These are phyloP conservation scores for Campodea augens DNA, from an alignment of 1,140 invertebrate genomes.

Conservation along the genomic window DNA sequence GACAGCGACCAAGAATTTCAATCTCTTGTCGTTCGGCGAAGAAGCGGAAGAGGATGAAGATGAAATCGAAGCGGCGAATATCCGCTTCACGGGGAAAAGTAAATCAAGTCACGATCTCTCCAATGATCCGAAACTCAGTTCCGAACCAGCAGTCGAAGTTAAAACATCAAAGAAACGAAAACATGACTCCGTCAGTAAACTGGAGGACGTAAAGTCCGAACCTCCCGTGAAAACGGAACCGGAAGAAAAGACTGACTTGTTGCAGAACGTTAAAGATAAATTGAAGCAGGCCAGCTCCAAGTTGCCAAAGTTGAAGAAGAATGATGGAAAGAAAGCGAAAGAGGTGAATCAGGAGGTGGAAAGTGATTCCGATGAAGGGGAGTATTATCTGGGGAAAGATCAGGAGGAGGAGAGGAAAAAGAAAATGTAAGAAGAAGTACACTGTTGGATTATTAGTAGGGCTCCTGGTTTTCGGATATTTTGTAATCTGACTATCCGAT, in stretches of 20 bases:
- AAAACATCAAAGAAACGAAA: constrained; percentile 3
- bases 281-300: constrained; percentile 17
- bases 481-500: too few relatives aligned
- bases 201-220: constrained; percentile 13
- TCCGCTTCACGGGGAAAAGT: constrained; percentile 39
- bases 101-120: constrained; percentile 89
- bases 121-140: constrained; percentile 74
- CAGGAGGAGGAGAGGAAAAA: constrained; percentile 38
- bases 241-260: constrained; percentile 29
- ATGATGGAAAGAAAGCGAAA: constrained; percentile 17
- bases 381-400: constrained; percentile 48
- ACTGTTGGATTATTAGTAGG: too few relatives aligned
- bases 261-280: constrained; percentile 18
- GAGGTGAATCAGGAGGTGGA: constrained; percentile 16
- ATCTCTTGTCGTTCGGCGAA: constrained; percentile 87
- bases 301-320: constrained; percentile 22
- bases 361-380: constrained; percentile 25
- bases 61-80: constrained; percentile 46
- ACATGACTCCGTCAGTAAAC: constrained; percentile 8
- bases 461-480: too few relatives aligned
- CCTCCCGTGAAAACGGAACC: too few relatives aligned
- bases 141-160: constrained; percentile 34
- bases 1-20: constrained; percentile 60
- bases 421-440: constrained; percentile 35
- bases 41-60: constrained; percentile 96